Conservation (phyloP, 2,797 vertebrate species). For the Pagetopsis macropterus region DNA sequence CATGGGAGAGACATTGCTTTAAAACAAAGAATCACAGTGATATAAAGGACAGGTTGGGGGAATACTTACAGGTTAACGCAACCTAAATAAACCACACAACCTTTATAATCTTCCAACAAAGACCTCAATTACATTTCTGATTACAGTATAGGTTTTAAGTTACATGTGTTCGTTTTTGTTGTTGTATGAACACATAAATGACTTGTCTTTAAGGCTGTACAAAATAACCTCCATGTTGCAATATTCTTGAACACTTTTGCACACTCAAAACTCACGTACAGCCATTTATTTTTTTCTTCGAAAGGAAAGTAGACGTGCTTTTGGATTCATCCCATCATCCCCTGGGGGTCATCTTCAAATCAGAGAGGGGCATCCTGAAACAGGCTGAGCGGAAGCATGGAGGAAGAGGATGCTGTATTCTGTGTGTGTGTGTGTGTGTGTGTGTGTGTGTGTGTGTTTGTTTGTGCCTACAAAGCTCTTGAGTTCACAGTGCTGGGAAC, state of each 20-base stretch:
- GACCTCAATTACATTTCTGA: neutral
- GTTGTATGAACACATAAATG: neutral
- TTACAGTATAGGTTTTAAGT: neutral
- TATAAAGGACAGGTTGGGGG: neutral
- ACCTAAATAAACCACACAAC: neutral
- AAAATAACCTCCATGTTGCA: slow-evolving; percentile 40
- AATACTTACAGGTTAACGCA: neutral
- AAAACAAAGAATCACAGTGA: neutral
- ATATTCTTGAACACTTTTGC: slow-evolving; percentile 35
- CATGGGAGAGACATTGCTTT: neutral
- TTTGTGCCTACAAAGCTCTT: slow-evolving; percentile 45
- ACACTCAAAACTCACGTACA: slow-evolving; percentile 24
- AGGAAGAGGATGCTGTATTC: slow-evolving; percentile 67
- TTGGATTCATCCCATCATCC: slow-evolving; percentile 63
- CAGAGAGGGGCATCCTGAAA: slow-evolving; percentile 71
- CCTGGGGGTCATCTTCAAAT: slow-evolving; percentile 75
- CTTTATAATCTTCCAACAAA: neutral
- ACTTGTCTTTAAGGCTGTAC: slow-evolving; percentile 3
- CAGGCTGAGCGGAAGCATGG: slow-evolving; percentile 56
- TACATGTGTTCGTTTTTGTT: neutral
- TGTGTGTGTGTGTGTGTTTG: slow-evolving; percentile 31
- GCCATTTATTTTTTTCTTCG: slow-evolving; percentile 38
- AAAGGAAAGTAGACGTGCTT: slow-evolving; percentile 69
- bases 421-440: slow-evolving; percentile 27
- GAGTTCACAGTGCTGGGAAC: slow-evolving; percentile 75